A percentile compares a stretch with the other conserved stretches of the same genome.
Evolutionary conservation across 2,797 vertebrate species (phyloP).

Genomic region (Xenentodon cancila): DNA sequence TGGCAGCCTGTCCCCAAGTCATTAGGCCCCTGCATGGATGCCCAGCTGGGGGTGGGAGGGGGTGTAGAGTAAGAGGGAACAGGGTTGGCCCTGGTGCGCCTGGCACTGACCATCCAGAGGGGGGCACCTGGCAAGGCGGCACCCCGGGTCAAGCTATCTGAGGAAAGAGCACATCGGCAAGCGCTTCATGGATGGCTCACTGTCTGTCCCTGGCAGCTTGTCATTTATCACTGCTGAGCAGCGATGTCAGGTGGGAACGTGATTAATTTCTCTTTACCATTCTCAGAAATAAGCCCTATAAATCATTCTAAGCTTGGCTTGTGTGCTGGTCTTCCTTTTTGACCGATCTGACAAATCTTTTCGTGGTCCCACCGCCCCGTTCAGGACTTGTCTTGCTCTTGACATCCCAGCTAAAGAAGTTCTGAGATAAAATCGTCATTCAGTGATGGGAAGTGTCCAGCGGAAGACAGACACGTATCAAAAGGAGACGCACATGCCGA

Average conservation of each 20-base stretch:
- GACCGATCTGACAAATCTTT: slow-evolving; percentile 82
- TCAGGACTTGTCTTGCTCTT: slow-evolving; percentile 48
- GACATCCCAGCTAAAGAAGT: slow-evolving; percentile 51
- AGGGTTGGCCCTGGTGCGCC: slow-evolving; percentile 46
- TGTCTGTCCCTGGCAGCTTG: slow-evolving; percentile 84
- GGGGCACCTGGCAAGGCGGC: slow-evolving; percentile 76
- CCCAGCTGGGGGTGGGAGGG: slow-evolving; percentile 56
- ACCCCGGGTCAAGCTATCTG: slow-evolving; percentile 81
- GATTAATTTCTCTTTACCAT: slow-evolving; percentile 89
- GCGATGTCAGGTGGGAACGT: slow-evolving; percentile 83
- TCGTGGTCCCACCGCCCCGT: slow-evolving; percentile 66
- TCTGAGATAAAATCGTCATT: slow-evolving; percentile 50
- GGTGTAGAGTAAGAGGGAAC: slow-evolving; percentile 39
- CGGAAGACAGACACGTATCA: slow-evolving; percentile 27
- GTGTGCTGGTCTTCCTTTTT: slow-evolving; percentile 66
- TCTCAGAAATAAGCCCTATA: slow-evolving; percentile 89
- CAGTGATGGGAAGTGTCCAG: slow-evolving; percentile 48
- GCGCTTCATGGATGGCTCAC: slow-evolving; percentile 83
- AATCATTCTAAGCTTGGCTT: slow-evolving; percentile 82
- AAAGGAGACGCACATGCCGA: slow-evolving; percentile 11
- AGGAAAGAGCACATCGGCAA: slow-evolving; percentile 74
- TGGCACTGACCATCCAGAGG: slow-evolving; percentile 65
- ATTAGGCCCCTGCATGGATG: slow-evolving; percentile 69
- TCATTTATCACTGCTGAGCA: slow-evolving; percentile 88
- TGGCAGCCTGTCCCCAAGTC: slow-evolving; percentile 70